Evolutionary conservation across 1,140 invertebrate species (phyloP).

Genomic region (Zaprionus africanus): DNA sequence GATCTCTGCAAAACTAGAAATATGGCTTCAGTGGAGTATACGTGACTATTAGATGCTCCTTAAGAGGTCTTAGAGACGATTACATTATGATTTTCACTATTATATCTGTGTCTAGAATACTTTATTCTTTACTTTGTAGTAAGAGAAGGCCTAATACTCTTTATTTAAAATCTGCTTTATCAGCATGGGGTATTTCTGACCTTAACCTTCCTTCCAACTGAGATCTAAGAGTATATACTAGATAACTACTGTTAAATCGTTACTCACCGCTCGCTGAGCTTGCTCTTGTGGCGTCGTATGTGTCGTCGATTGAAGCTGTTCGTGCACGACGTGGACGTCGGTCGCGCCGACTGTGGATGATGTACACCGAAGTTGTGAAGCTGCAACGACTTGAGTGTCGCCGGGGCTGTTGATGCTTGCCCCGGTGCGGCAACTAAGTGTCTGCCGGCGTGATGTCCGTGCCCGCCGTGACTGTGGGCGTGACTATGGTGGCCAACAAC

Average conservation of each 20-base stretch:
- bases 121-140: too few relatives aligned
- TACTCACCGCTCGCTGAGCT: conserved; percentile 81
- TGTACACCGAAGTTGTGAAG: conserved; percentile 69
- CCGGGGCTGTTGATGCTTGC: conserved; percentile 53
- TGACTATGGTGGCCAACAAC: conserved; percentile 45
- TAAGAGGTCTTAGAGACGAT: too few relatives aligned
- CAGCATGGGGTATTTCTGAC: not conserved
- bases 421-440: not conserved
- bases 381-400: conserved; percentile 70
- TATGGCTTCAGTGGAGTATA: not conserved
- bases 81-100: too few relatives aligned
- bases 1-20: not conserved
- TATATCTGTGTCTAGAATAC: too few relatives aligned
- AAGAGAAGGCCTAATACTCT: too few relatives aligned
- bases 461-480: conserved; percentile 55
- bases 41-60: not conserved
- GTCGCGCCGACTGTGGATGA: conserved; percentile 60
- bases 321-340: conserved; percentile 81
- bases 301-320: conserved; percentile 82
- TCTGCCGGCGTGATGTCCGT: conserved; percentile 14
- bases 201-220: not conserved
- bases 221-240: not conserved
- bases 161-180: not conserved
- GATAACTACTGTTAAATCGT: not conserved
- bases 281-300: conserved; percentile 80